Conservation (phyloP, 1,140 invertebrate genomes). For the Pogonus chalceus region DNA sequence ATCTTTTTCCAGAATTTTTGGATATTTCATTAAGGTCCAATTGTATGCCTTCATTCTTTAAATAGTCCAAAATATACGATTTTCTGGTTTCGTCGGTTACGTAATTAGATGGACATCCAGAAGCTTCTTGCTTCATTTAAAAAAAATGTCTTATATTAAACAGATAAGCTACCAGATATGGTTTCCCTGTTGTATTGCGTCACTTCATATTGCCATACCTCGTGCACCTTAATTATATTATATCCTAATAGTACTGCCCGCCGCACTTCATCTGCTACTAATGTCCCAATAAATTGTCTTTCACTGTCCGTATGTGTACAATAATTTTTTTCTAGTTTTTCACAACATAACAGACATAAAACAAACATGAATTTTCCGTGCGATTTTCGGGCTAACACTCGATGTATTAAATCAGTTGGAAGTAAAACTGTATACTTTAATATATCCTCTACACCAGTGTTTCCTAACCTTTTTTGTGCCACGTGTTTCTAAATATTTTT, state of each 20-base stretch:
- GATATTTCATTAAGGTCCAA: constrained; percentile 29
- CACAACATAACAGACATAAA: constrained; percentile 25
- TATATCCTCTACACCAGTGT: constrained; percentile 17
- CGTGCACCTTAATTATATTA: constrained; percentile 28
- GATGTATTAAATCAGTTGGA: constrained; percentile 26
- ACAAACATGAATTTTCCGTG: constrained; percentile 28
- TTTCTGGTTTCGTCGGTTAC: constrained; percentile 21
- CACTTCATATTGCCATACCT: constrained; percentile 32
- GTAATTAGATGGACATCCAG: constrained; percentile 26
- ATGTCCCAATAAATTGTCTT: constrained; percentile 31
- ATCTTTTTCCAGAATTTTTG: constrained; percentile 29
- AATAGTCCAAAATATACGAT: constrained; percentile 29
- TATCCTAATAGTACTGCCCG: constrained; percentile 31
- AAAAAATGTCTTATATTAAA: no score
- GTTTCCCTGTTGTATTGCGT: constrained; percentile 14
- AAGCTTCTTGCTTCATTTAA: constrained; percentile 31
- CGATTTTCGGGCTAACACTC: constrained; percentile 23
- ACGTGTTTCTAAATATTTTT: constrained; percentile 11
- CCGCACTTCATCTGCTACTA: constrained; percentile 31
- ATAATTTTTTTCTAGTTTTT: neutral
- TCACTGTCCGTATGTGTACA: constrained; percentile 27
- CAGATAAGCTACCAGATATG: constrained; percentile 24
- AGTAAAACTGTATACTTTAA: constrained; percentile 27
- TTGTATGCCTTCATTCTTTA: constrained; percentile 29
- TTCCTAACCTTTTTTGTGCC: neutral